A percentile compares a stretch with the other conserved stretches of the same genome.
Conservation (phyloP, 2,113 vertebrate genomes). For the Gymnocephalus cernua region DNA sequence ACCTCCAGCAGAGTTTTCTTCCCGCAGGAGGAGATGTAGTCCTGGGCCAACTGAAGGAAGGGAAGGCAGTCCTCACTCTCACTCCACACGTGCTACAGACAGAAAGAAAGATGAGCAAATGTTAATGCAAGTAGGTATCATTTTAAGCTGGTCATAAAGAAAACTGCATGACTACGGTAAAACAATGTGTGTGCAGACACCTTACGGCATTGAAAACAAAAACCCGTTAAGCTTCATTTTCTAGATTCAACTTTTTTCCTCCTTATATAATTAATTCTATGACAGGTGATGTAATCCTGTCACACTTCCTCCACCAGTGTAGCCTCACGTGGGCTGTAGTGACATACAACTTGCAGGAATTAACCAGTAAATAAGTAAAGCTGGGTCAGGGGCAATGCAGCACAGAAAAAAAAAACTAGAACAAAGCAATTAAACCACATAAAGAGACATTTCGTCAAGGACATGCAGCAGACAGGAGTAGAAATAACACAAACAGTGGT, state of each 20-base stretch:
- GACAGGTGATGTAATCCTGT: not conserved
- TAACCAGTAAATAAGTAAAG: constrained; percentile 15
- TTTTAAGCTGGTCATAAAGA: not conserved
- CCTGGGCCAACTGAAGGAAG: constrained; percentile 96
- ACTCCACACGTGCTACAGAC: constrained; percentile 95
- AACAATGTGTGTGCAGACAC: not conserved
- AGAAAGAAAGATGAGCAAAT: constrained; percentile 10
- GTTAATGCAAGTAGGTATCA: not conserved
- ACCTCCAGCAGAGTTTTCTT: constrained; percentile 98
- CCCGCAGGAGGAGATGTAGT: constrained; percentile 98
- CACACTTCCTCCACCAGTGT: not conserved
- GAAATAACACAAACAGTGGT: not conserved
- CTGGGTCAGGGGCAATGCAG: constrained; percentile 7
- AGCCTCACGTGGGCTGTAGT: not conserved
- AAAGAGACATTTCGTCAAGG: not conserved
- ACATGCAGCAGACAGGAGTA: not conserved
- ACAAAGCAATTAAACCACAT: constrained; percentile 22
- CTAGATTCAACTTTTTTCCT: not conserved
- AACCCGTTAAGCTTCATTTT: not conserved
- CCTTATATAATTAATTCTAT: not conserved
- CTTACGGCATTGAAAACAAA: not conserved
- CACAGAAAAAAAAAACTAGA: constrained; percentile 30
- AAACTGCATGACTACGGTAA: not conserved
- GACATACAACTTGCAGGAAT: not conserved
- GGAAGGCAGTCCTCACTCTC: constrained; percentile 99